Conservation (phyloP, 1,140 invertebrate species). For the Macrocentrus cingulum region DNA sequence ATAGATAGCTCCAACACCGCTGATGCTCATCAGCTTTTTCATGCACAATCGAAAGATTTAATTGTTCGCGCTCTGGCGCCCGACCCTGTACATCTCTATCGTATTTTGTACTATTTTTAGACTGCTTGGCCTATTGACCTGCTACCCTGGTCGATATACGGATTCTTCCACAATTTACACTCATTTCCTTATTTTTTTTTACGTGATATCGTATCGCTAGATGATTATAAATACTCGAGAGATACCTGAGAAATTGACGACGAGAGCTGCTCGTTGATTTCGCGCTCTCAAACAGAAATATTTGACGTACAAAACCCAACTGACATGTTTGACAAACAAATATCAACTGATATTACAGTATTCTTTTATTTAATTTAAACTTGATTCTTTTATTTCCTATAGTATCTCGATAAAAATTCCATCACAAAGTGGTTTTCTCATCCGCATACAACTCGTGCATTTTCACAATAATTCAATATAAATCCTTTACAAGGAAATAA, state of each 20-base stretch:
- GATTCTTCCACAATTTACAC: background rate
- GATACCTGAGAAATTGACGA: background rate
- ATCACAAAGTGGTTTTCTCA: too few relatives aligned
- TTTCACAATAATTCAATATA: too few relatives aligned
- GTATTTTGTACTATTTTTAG: constrained; percentile 21
- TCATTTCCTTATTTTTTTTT: background rate
- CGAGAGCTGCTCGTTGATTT: background rate
- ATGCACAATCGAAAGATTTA: constrained; percentile 6
- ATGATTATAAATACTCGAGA: constrained; percentile 3
- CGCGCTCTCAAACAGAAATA: background rate
- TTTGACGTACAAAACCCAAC: background rate
- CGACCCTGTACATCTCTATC: background rate
- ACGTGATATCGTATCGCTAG: background rate
- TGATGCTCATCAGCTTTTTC: too few relatives aligned
- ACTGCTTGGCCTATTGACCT: constrained; percentile 23
- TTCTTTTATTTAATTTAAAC: too few relatives aligned
- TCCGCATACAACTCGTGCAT: too few relatives aligned
- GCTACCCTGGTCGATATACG: constrained; percentile 8
- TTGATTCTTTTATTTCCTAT: background rate
- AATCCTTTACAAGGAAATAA: too few relatives aligned
- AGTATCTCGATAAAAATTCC: too few relatives aligned
- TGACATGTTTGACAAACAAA: background rate
- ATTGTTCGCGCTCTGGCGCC: constrained; percentile 14
- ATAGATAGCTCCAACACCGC: background rate
- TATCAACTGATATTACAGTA: background rate